Conservation (phyloP, 2,797 vertebrate species). For the Xiphorhynchus erythropygius region DNA sequence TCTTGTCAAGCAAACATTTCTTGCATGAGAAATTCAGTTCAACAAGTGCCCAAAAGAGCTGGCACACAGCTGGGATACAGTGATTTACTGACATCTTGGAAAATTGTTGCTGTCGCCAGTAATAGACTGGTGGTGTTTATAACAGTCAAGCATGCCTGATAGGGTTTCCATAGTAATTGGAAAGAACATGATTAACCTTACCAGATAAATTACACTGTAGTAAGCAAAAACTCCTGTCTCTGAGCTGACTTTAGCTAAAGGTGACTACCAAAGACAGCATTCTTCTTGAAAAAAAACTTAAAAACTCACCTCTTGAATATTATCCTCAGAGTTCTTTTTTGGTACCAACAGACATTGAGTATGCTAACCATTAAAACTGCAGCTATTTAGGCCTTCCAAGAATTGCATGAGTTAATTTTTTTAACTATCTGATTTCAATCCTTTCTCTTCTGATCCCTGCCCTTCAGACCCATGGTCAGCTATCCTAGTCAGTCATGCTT, state of each 20-base stretch:
- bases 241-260: not conserved
- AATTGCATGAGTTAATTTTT: not conserved
- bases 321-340: not conserved
- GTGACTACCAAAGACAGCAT: not conserved
- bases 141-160: slow-evolving; percentile 41
- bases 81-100: slow-evolving; percentile 27
- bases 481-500: not conserved
- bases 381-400: not conserved
- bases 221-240: not conserved
- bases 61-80: slow-evolving; percentile 20
- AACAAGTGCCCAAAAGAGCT: slow-evolving; percentile 33
- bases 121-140: slow-evolving; percentile 40
- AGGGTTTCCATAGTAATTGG: slow-evolving; percentile 38
- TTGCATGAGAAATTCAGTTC: slow-evolving; percentile 21
- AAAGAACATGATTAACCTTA: slow-evolving; percentile 31
- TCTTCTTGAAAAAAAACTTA: not conserved
- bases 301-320: not conserved
- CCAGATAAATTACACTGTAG: not conserved
- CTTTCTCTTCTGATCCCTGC: not conserved
- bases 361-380: not conserved
- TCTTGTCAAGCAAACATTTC: not conserved
- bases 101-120: slow-evolving; percentile 38
- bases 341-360: not conserved
- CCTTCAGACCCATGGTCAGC: not conserved
- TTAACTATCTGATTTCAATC: not conserved